Base-by-base conservation (phyloP, 2,888 invertebrate species). In the Cyclophora albipunctata region DNA sequence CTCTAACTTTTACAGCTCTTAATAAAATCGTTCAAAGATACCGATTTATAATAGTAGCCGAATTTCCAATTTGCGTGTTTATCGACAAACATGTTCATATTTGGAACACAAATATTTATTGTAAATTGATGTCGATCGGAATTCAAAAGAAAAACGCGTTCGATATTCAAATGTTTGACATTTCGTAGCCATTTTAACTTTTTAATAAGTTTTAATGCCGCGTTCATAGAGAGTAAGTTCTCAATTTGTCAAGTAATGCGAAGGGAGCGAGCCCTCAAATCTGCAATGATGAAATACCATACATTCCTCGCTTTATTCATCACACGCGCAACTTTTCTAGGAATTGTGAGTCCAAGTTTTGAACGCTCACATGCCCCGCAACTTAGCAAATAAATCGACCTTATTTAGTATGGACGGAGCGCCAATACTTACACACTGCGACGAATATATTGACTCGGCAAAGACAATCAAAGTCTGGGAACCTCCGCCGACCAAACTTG, bases 311-410 rank as follows among this genome's bases (percentile, higher is more conserved):
- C 71, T 84, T 83, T 86, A 88, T 88, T 87, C 88, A 83, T 79
- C 81, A 85, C 86, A 82, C 86, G 83, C 84, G 78, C 78, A 60
- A 58, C 59, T 65, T 57, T 88, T 86, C 87, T 86, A 80, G 78
- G 87, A 87, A 88, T 69, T 68, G 69, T 75, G 77, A 74, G 70
- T 73, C 71, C 75, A 72, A 69, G 67, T 72, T 20, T 20, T 20
- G 69, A 71, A 68, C 69, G 63, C 73, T 77, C 75, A 72, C 74
- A 76, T 76, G 69, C 75, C 73, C 71, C 64, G 60, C 77, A 72
- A 69, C 71, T 65, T 69, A 69, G 77, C 78, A 73, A 83, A 83
- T 83, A 81, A 81, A 81, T 79, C 77, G 72, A 69, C 76, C 75
- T 83, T 81, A 81, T 81, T 84, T 81, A 80, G 78, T 83, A 83